Conservation (phyloP, 2,888 invertebrate genomes). For the Mythimna lalbum region DNA sequence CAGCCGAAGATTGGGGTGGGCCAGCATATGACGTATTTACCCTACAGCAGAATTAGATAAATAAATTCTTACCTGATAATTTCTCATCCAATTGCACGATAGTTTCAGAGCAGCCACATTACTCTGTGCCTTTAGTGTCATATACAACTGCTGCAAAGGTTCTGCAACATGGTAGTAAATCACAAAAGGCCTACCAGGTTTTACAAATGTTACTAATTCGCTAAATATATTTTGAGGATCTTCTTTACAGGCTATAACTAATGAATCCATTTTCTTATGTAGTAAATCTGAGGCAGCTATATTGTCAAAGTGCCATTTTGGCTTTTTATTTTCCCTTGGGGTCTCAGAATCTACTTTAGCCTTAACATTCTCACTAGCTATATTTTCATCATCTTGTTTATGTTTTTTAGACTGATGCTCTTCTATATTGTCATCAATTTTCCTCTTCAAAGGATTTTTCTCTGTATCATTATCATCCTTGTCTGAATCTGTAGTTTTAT, state of each 20-base stretch:
- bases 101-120: constrained; percentile 95
- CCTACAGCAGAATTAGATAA: no score
- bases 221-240: constrained; percentile 95
- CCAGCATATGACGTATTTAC: no score
- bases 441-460: constrained; percentile 77
- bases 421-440: constrained; percentile 68
- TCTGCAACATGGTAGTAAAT: constrained; percentile 95
- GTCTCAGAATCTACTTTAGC: constrained; percentile 32
- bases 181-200: constrained; percentile 95
- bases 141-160: constrained; percentile 96
- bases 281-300: constrained; percentile 92
- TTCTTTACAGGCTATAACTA: constrained; percentile 95
- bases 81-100: constrained; percentile 96
- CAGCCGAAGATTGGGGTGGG: no score
- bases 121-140: constrained; percentile 93
- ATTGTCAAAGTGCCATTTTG: constrained; percentile 93
- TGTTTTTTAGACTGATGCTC: constrained; percentile 75
- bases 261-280: constrained; percentile 92
- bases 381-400: constrained; percentile 64
- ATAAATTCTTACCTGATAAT: constrained; percentile 93
- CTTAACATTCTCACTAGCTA: constrained; percentile 23
- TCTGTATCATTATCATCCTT: constrained; percentile 56
- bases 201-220: constrained; percentile 94
- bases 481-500: constrained; percentile 60
- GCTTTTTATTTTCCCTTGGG: constrained; percentile 84